A percentile compares a stretch with the other conserved stretches of the same genome.
These are phyloP conservation scores for Orientallactaga bullata DNA, from an alignment of 2,113 vertebrate genomes.

Conservation along the genomic window DNA sequence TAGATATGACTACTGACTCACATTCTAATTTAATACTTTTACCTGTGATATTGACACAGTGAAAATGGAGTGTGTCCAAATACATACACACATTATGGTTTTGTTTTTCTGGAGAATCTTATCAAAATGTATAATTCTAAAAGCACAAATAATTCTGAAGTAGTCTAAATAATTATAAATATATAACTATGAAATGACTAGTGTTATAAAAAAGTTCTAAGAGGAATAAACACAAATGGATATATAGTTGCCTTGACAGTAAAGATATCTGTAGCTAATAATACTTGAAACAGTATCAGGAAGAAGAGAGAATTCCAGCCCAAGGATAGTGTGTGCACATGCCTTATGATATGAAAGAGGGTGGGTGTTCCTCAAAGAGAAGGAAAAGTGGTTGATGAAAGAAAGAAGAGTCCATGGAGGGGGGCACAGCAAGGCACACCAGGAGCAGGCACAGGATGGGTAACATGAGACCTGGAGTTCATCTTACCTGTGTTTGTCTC, in stretches of 20 bases:
- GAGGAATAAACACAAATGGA: neutral
- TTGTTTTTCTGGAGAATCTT: neutral
- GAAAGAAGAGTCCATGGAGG: neutral
- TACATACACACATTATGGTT: neutral
- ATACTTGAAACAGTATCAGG: neutral
- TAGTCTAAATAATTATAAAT: neutral
- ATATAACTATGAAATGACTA: neutral
- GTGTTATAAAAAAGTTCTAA: neutral
- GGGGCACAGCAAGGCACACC: too few relatives aligned
- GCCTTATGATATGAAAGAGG: neutral
- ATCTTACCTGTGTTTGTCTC: neutral
- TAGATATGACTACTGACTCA: neutral
- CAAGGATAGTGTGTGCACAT: neutral
- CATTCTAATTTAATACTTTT: neutral
- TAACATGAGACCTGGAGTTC: neutral
- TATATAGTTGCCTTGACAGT: neutral
- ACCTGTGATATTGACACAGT: neutral
- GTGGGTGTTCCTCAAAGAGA: too few relatives aligned
- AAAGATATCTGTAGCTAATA: neutral
- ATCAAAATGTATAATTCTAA: too few relatives aligned
- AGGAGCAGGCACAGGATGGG: too few relatives aligned
- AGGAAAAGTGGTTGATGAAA: too few relatives aligned
- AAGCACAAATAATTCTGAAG: neutral
- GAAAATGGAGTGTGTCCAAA: neutral
- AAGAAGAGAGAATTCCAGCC: neutral